phyloP scores from a whole-genome alignment of 92 coral and sea anemone species.

The Heliopora coerulea region DNA sequence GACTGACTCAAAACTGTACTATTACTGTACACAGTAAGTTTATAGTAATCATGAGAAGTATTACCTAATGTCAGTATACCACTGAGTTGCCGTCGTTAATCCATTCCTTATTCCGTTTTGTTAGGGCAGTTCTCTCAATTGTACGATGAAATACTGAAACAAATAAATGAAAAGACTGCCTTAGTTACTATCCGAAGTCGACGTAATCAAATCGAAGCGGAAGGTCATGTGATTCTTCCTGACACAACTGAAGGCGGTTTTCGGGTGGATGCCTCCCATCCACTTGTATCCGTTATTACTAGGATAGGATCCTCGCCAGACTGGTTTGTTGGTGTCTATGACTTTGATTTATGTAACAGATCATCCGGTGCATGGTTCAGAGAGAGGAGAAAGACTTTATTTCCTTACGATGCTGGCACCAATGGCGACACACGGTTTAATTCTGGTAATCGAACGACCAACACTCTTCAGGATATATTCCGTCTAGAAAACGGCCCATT shows the following conservation, averaged over 20 bases:
- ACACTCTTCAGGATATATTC: neutral
- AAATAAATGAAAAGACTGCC: slow-evolving; percentile 4
- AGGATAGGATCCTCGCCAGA: slow-evolving; percentile 24
- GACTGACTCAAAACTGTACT: no score
- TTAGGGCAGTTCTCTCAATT: slow-evolving; percentile 1
- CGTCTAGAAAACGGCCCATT: neutral
- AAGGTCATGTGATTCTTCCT: slow-evolving; percentile 12
- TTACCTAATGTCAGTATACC: neutral
- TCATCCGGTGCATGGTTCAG: neutral
- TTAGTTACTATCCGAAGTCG: neutral
- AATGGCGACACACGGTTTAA: neutral
- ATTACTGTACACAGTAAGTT: no score
- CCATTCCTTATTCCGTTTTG: no score
- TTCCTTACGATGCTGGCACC: slow-evolving; percentile 20
- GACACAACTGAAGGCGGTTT: neutral
- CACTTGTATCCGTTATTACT: slow-evolving; percentile 8
- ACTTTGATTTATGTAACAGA: slow-evolving; percentile 18
- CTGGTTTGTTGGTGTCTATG: slow-evolving; percentile 33
- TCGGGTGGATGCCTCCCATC: slow-evolving; percentile 11
- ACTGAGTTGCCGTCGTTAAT: slow-evolving; percentile 17
- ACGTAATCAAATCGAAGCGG: slow-evolving; percentile 12
- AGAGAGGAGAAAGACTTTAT: neutral
- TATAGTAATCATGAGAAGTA: no score
- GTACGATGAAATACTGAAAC: neutral
- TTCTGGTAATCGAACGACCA: slow-evolving; percentile 2